phyloP scores from a whole-genome alignment of 1,140 invertebrate species.

The Diabrotica virgifera region DNA sequence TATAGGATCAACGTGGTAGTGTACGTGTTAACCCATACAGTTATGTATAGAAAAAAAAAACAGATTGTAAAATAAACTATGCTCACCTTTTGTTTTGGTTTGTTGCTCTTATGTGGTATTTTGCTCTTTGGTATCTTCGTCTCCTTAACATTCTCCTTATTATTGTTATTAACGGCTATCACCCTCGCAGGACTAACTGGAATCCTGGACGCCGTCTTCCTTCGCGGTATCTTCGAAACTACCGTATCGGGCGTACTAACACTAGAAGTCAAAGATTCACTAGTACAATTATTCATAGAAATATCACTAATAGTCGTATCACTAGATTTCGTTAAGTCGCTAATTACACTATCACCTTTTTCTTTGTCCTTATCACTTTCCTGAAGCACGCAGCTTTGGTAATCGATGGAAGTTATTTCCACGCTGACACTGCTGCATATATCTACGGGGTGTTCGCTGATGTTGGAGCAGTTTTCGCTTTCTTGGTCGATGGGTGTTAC shows the following conservation, averaged over 20 bases:
- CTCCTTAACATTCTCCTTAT: slow-evolving; percentile 45
- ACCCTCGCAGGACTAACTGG: slow-evolving; percentile 35
- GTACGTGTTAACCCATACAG: too few relatives aligned
- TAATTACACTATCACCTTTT: slow-evolving; percentile 26
- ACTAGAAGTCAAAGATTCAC: slow-evolving; percentile 65
- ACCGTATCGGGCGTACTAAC: slow-evolving; percentile 62
- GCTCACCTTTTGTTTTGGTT: slow-evolving; percentile 31
- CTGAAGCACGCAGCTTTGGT: slow-evolving; percentile 29
- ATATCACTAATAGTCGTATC: slow-evolving; percentile 34
- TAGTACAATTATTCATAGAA: slow-evolving; percentile 41
- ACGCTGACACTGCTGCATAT: slow-evolving; percentile 46
- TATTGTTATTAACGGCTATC: slow-evolving; percentile 24
- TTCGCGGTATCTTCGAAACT: slow-evolving; percentile 44
- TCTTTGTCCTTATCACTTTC: slow-evolving; percentile 18
- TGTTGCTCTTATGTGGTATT: slow-evolving; percentile 41
- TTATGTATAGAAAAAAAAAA: too few relatives aligned
- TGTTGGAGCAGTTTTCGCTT: slow-evolving; percentile 46
- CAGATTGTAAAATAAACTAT: slow-evolving; percentile 11
- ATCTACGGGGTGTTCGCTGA: slow-evolving; percentile 43
- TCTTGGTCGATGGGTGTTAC: slow-evolving; percentile 51
- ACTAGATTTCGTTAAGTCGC: slow-evolving; percentile 37
- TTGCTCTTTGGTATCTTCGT: slow-evolving; percentile 47
- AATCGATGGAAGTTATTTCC: slow-evolving; percentile 37
- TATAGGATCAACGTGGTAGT: too few relatives aligned
- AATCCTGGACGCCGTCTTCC: slow-evolving; percentile 39